Conservation (phyloP, 2,797 vertebrate genomes). For the Sphenodon punctatus region DNA sequence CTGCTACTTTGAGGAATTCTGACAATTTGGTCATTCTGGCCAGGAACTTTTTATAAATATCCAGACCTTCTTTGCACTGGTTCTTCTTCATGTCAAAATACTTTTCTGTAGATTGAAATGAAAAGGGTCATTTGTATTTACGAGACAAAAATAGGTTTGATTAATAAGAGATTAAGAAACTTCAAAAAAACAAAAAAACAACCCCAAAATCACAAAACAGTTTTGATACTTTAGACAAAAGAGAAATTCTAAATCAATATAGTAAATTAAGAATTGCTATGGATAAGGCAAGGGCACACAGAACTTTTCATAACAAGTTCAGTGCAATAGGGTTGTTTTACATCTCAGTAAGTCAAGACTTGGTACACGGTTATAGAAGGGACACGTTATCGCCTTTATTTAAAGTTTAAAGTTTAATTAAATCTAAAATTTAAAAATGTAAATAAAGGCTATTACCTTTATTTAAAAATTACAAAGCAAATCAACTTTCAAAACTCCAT, state of each 20-base stretch:
- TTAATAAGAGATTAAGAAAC: background rate
- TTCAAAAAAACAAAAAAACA: no score
- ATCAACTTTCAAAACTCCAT: background rate
- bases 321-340: background rate
- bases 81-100: slow-evolving; percentile 97
- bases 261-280: no score
- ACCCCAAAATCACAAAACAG: no score
- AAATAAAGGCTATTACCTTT: no score
- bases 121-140: background rate
- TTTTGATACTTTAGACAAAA: no score
- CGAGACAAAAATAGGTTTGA: background rate
- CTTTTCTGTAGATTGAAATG: slow-evolving; percentile 82
- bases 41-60: slow-evolving; percentile 96
- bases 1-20: slow-evolving; percentile 94
- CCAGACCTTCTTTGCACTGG: slow-evolving; percentile 94
- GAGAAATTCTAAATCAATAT: no score
- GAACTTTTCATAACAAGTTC: background rate
- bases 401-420: no score
- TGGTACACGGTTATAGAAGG: background rate
- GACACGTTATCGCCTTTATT: no score
- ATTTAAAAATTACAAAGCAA: background rate
- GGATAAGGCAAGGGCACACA: no score
- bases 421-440: no score
- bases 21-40: slow-evolving; percentile 91
- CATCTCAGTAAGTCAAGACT: background rate